These are phyloP conservation scores for Oceanites oceanicus DNA, from an alignment of 2,113 vertebrate species.

Conservation along the genomic window DNA sequence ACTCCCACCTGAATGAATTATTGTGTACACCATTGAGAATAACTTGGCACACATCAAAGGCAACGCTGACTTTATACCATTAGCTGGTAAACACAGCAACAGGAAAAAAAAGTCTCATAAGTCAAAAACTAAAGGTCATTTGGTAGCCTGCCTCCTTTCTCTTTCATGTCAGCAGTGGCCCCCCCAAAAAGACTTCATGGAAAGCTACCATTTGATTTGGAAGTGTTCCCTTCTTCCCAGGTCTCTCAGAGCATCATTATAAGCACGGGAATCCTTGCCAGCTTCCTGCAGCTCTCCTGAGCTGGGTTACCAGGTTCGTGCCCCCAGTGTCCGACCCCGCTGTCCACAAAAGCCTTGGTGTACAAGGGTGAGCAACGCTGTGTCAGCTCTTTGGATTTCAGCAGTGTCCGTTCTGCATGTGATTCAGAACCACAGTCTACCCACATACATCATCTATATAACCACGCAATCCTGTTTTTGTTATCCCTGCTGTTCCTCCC, in stretches of 20 bases:
- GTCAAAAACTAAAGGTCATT: background rate
- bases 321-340: background rate
- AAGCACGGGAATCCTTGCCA: background rate
- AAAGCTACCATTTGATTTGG: background rate
- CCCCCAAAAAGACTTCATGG: background rate
- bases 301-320: background rate
- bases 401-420: background rate
- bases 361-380: background rate
- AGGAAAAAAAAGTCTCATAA: background rate
- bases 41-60: background rate
- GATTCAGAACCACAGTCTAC: slow-evolving; percentile 33
- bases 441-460: background rate
- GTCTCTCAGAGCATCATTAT: background rate
- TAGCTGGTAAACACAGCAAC: background rate
- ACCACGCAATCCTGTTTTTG: slow-evolving; percentile 3
- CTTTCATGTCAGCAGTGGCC: background rate
- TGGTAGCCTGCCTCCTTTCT: background rate
- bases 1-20: background rate
- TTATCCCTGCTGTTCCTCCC: slow-evolving; percentile 7
- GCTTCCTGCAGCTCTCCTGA: background rate
- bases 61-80: background rate
- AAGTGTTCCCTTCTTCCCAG: background rate
- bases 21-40: background rate
- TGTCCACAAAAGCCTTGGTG: background rate
- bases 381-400: slow-evolving; percentile 35